These are phyloP conservation scores for Drosophila conformis DNA, from an alignment of 2,888 invertebrate species.

Conservation along the genomic window DNA sequence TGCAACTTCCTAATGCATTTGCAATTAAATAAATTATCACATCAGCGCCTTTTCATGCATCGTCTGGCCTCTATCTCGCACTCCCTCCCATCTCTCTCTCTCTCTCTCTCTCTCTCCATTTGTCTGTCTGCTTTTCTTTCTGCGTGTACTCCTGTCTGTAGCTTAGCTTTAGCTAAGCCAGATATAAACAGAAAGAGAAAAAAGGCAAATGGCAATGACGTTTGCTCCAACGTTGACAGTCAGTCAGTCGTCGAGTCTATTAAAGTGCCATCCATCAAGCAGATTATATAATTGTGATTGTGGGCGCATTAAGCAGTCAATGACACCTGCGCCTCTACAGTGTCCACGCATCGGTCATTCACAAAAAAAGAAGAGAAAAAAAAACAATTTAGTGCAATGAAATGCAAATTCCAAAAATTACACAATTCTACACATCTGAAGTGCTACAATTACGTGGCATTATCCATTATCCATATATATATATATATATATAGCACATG, in stretches of 20 bases:
- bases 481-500: conserved; percentile 5
- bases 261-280: conserved; percentile 69
- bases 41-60: conserved; percentile 56
- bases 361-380: neutral
- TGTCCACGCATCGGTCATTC: conserved; percentile 5
- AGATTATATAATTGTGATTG: conserved; percentile 65
- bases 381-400: conserved; percentile 42
- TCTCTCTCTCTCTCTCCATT: neutral
- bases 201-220: conserved; percentile 35
- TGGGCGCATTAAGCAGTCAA: conserved; percentile 75
- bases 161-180: conserved; percentile 16
- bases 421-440: conserved; percentile 44
- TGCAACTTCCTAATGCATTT: conserved; percentile 44
- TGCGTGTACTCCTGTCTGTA: neutral
- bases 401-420: conserved; percentile 42
- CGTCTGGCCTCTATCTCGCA: conserved; percentile 9
- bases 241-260: conserved; percentile 51
- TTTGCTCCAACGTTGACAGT: conserved; percentile 44
- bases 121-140: neutral
- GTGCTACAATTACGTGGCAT: conserved; percentile 52
- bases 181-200: conserved; percentile 12
- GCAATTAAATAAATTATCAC: conserved; percentile 65
- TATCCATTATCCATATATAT: conserved; percentile 37
- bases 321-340: conserved; percentile 49
- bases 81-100: neutral